Evolutionary conservation across 1,140 invertebrate genomes (phyloP).

Genomic region (Cotesia typhae): DNA sequence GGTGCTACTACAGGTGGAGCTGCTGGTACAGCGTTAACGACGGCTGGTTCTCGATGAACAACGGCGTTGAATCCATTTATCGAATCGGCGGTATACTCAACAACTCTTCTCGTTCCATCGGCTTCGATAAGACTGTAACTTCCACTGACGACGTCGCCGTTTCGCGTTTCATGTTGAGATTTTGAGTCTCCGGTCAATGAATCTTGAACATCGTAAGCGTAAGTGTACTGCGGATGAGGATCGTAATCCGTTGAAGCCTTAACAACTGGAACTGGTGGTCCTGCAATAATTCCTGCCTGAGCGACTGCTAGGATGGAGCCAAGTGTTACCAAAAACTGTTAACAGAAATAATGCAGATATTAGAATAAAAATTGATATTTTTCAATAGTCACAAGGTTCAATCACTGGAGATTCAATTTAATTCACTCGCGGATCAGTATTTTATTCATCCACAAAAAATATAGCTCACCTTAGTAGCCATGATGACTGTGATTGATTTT

Average conservation of each 20-base stretch:
- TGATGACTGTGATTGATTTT: constrained; percentile 42
- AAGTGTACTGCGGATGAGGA: constrained; percentile 71
- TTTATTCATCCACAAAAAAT: neutral
- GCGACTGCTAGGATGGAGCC: constrained; percentile 37
- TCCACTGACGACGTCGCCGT: constrained; percentile 68
- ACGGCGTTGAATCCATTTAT: constrained; percentile 65
- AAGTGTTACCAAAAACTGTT: constrained; percentile 45
- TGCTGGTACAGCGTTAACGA: constrained; percentile 38
- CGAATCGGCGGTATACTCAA: constrained; percentile 61
- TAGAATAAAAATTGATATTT: neutral
- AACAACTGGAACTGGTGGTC: constrained; percentile 39
- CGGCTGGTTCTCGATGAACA: constrained; percentile 57
- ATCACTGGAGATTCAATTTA: neutral
- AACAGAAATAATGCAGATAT: constrained; percentile 33
- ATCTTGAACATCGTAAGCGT: constrained; percentile 73
- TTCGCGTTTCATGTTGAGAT: constrained; percentile 71
- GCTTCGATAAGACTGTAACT: constrained; percentile 63
- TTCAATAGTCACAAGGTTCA: neutral
- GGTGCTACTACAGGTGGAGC: constrained; percentile 41
- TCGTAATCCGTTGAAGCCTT: constrained; percentile 55
- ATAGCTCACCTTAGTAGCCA: constrained; percentile 56
- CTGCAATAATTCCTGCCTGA: constrained; percentile 39
- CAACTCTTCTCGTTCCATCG: constrained; percentile 61
- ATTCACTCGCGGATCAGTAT: neutral
- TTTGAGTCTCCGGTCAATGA: constrained; percentile 74